Conservation (phyloP, 2,888 invertebrate species). For the Sabatieria punctata region DNA sequence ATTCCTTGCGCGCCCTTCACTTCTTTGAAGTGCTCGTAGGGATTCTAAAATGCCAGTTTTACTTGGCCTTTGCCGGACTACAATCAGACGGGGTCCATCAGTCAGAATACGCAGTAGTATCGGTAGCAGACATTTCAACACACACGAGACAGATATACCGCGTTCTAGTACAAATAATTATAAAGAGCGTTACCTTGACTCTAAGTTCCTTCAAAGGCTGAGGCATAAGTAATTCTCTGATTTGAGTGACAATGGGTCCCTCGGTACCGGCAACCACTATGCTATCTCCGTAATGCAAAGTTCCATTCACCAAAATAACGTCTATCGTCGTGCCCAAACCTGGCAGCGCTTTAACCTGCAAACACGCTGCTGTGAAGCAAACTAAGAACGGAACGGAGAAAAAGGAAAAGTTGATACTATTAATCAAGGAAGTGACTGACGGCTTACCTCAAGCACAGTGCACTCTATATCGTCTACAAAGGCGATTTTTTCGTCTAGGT, state of each 20-base stretch:
- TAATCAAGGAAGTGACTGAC: conserved; percentile 8
- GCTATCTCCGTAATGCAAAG: conserved; percentile 76
- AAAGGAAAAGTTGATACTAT: conserved; percentile 11
- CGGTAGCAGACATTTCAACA: too few species aligned
- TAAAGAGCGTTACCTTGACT: conserved; percentile 54
- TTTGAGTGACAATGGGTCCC: conserved; percentile 91
- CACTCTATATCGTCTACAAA: conserved; percentile 69
- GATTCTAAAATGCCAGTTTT: conserved; percentile 30
- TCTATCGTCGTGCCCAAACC: conserved; percentile 97
- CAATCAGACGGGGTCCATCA: too few species aligned
- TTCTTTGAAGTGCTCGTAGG: conserved; percentile 79
- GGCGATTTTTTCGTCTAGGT: conserved; percentile 68
- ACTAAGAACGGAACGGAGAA: neutral
- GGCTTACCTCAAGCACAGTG: conserved; percentile 39
- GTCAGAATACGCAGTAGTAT: too few species aligned
- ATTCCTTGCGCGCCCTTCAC: conserved; percentile 92
- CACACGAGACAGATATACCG: too few species aligned
- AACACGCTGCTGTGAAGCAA: neutral
- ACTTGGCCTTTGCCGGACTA: neutral
- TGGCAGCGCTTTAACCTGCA: conserved; percentile 72
- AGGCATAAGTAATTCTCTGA: conserved; percentile 88
- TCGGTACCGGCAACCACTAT: conserved; percentile 91
- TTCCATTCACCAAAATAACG: conserved; percentile 91
- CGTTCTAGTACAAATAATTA: neutral
- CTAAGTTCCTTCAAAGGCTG: conserved; percentile 90